These are phyloP conservation scores for Drosophila littoralis DNA, from an alignment of 1,140 invertebrate species.

Conservation along the genomic window DNA sequence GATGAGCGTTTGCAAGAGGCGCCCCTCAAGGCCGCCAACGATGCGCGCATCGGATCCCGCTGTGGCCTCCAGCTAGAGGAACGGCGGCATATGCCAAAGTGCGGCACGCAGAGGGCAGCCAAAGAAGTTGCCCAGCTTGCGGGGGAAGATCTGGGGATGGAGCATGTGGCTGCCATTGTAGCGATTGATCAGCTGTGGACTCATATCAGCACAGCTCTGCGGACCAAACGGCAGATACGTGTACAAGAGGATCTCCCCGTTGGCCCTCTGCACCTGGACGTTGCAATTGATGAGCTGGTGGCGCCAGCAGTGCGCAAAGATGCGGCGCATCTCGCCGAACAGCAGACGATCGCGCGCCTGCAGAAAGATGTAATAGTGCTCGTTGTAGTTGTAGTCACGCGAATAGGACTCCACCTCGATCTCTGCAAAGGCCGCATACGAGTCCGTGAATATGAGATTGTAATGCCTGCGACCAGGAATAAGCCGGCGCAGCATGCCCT, in stretches of 20 bases:
- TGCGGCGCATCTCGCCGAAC: slow-evolving; percentile 58
- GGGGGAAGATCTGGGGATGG: slow-evolving; percentile 54
- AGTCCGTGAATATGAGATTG: slow-evolving; percentile 74
- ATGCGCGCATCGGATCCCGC: slow-evolving; percentile 20
- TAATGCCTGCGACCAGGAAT: slow-evolving; percentile 53
- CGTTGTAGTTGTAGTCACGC: slow-evolving; percentile 65
- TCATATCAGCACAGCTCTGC: slow-evolving; percentile 37
- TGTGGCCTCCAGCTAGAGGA: slow-evolving; percentile 33
- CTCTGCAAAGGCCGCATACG: slow-evolving; percentile 62
- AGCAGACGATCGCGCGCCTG: slow-evolving; percentile 59
- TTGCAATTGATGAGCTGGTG: slow-evolving; percentile 74
- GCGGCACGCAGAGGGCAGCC: slow-evolving; percentile 58
- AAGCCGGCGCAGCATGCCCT: slow-evolving; percentile 2
- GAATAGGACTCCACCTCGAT: slow-evolving; percentile 62
- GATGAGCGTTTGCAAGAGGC: slow-evolving; percentile 52
- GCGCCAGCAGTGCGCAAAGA: slow-evolving; percentile 73
- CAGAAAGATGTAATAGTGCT: slow-evolving; percentile 76
- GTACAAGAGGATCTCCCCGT: slow-evolving; percentile 67
- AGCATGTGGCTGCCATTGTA: slow-evolving; percentile 58
- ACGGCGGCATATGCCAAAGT: slow-evolving; percentile 63
- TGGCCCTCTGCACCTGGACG: slow-evolving; percentile 64
- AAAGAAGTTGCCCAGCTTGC: slow-evolving; percentile 65
- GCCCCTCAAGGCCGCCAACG: slow-evolving; percentile 55
- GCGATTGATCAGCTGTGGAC: slow-evolving; percentile 63
- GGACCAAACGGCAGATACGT: slow-evolving; percentile 65